Evolutionary conservation across 2,113 vertebrate species (phyloP).

Genomic region (Phaethon lepturus): DNA sequence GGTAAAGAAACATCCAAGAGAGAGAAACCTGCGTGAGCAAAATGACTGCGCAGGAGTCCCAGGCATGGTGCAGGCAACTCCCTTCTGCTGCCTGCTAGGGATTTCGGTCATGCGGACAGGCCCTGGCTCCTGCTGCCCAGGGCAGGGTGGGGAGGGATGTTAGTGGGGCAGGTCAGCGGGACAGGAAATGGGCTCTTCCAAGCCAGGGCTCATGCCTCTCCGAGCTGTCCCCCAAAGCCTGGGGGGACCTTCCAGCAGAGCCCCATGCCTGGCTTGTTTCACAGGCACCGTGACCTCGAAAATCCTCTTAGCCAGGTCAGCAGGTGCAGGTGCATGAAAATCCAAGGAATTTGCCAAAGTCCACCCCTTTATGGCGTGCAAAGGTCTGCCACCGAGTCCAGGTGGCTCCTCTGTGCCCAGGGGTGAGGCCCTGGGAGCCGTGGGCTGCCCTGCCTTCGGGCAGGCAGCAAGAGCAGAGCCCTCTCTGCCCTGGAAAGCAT

Average conservation of each 20-base stretch:
- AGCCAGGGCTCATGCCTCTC: accelerated
- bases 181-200: not conserved
- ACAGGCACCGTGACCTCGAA: not conserved
- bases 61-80: accelerated
- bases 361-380: not conserved
- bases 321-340: not conserved
- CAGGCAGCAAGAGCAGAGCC: accelerated
- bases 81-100: not conserved
- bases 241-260: not conserved
- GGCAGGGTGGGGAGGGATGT: not conserved
- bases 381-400: accelerated
- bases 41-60: not conserved
- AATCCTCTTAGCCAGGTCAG: not conserved
- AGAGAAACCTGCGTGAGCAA: not conserved
- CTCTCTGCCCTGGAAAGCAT: not conserved
- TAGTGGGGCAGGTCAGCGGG: accelerated
- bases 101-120: accelerated
- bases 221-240: not conserved
- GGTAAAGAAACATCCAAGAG: not conserved
- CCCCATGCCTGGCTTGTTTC: accelerated
- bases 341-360: conserved; percentile 41
- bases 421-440: accelerated
- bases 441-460: not conserved
- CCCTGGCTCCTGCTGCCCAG: not conserved
- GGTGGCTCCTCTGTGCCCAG: accelerated